Percentiles rank a stretch among this genome's conserved stretches.
These are phyloP conservation scores for Cisticola juncidis DNA, from an alignment of 2,113 vertebrate genomes.

Conservation along the genomic window DNA sequence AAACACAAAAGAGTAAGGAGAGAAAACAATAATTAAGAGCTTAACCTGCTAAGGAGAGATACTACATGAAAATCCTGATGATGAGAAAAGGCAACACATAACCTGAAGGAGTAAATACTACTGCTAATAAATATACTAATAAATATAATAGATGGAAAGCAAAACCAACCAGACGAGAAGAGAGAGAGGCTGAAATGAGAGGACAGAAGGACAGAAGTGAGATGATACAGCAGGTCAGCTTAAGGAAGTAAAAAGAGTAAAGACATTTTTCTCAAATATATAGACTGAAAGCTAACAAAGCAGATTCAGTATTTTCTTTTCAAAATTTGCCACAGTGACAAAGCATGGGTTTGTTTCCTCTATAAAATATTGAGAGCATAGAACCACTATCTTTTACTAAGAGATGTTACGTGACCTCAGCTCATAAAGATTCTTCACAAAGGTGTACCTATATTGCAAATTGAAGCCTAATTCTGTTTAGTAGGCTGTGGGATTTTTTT, in stretches of 20 bases:
- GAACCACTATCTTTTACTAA: accelerated
- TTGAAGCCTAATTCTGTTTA: neutral
- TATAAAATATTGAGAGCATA: neutral
- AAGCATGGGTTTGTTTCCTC: neutral
- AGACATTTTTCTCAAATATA: neutral
- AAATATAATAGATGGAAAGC: neutral
- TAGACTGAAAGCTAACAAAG: neutral
- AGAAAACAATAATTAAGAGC: neutral
- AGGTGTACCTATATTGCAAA: neutral
- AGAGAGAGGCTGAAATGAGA: neutral
- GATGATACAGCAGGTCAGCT: neutral
- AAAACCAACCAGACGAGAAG: neutral
- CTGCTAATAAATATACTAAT: neutral
- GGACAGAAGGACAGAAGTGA: accelerated
- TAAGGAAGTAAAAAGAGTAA: neutral
- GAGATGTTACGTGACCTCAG: neutral
- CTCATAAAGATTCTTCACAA: neutral
- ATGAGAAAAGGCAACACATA: neutral
- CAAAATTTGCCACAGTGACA: neutral
- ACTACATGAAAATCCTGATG: neutral
- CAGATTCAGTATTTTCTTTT: neutral
- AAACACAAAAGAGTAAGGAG: neutral
- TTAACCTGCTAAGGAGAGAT: neutral
- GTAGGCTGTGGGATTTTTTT: too few relatives aligned
- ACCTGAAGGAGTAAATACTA: neutral